Conservation (phyloP, 2,797 vertebrate species). For the Poeciliopsis turneri region DNA sequence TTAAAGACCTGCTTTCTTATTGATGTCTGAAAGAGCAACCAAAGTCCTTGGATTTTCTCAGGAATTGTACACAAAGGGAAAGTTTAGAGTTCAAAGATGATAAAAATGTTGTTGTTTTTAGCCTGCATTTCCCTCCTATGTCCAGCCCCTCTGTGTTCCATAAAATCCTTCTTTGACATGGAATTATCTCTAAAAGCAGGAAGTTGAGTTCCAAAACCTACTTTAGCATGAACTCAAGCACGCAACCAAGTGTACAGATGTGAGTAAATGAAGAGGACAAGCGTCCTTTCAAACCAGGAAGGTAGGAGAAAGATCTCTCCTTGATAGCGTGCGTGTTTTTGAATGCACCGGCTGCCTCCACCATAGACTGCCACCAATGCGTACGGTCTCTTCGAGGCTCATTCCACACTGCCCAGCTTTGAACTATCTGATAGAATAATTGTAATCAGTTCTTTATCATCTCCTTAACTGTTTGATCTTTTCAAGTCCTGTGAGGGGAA, state of each 20-base stretch:
- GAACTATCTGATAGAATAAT: conserved; percentile 77
- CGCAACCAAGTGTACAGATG: conserved; percentile 81
- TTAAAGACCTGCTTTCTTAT: conserved; percentile 46
- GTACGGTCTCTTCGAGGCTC: conserved; percentile 67
- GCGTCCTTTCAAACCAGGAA: conserved; percentile 79
- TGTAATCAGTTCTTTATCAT: conserved; percentile 77
- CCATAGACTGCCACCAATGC: conserved; percentile 73
- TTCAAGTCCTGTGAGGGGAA: conserved; percentile 70
- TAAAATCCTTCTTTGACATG: conserved; percentile 66
- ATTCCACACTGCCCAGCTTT: conserved; percentile 70
- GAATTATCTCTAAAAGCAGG: conserved; percentile 69
- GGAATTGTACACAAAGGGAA: conserved; percentile 41
- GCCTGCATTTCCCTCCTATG: conserved; percentile 68
- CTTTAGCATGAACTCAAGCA: conserved; percentile 83
- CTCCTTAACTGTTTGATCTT: conserved; percentile 76
- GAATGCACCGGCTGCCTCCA: conserved; percentile 65
- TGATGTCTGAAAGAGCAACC: conserved; percentile 37
- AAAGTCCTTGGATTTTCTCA: conserved; percentile 25
- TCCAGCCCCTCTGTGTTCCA: conserved; percentile 33
- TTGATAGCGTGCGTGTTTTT: conserved; percentile 76
- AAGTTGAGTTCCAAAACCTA: conserved; percentile 76
- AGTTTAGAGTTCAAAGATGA: conserved; percentile 42
- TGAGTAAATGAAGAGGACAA: conserved; percentile 72
- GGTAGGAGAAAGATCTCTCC: conserved; percentile 68
- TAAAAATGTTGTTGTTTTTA: conserved; percentile 44